Base-by-base conservation (phyloP, 2,113 vertebrate genomes). In the Entomyzon cyanotis region DNA sequence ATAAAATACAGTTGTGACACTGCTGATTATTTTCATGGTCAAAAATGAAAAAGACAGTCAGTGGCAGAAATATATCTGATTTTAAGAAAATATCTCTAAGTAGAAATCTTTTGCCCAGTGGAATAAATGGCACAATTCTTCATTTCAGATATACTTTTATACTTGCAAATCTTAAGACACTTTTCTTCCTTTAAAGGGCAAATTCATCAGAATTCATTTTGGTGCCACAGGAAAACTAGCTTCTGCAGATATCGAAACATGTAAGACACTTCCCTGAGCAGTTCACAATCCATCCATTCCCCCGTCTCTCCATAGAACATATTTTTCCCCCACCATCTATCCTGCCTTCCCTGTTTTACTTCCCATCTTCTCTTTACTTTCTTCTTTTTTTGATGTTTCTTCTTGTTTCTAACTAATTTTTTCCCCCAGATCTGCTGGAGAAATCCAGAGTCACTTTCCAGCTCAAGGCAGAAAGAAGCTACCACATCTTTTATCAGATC, bases 201-300 rank as follows among this genome's bases (percentile, higher is more conserved):
- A 99, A 98, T 99, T 99, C 92, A 99, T 99, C 97, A 98, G 99
- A 96, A 99, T 99, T 86, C 99, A 99, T 77, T 99, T 99, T 55
- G 98, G 98, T 41, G 91, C 99, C 39, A 99, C 99, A 44, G 99
- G 99, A 81, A 99, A 99, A 92, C 96, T 99, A 96, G 98, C 99
- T 92, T 99, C 99, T 93, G 99, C 99, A 12, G 96, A 96, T 12
- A 96, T 96, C 60, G 96, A 96, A 95, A 96, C 96, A 31, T 96
- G 96, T 96, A 96, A 98, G 99, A 96, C n/a, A 85, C 5, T 59
- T 67, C 23, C 4, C 28, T 70, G 23, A 71, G 67, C 56, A 27
- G 11, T 27, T 93, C 25, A 33, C 11, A 25, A 35, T 69, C 35
- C 7, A 5, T 30, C 33, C 9, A 5, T 60, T 76, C 31, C 25